Percentiles rank a stretch among this genome's conserved stretches.
phyloP scores from a whole-genome alignment of 2,888 invertebrate species.

The Cheiracanthium punctorium region DNA sequence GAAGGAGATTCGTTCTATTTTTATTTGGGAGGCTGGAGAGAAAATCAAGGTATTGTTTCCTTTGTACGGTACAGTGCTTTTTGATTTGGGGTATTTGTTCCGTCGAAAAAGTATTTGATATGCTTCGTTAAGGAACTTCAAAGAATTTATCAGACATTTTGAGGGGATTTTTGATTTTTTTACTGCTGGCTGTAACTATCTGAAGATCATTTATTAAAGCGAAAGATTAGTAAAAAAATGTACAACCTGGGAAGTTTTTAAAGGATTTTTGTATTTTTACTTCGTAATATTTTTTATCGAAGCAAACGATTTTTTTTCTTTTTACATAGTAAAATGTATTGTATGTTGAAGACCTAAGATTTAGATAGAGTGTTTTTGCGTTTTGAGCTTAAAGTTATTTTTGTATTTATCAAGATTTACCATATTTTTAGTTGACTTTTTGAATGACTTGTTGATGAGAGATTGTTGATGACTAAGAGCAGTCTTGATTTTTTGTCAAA shows the following conservation, averaged over 20 bases:
- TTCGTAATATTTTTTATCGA: background rate
- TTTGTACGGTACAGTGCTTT: slow-evolving; percentile 10
- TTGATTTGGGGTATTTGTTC: background rate
- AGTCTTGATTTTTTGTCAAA: no score
- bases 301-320: no score
- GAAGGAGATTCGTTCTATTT: background rate
- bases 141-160: background rate
- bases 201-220: background rate
- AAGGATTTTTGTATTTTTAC: background rate
- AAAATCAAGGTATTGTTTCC: slow-evolving; percentile 10
- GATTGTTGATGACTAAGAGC: no score
- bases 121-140: background rate
- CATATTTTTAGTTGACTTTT: no score
- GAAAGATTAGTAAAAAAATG: background rate
- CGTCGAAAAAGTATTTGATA: slow-evolving; percentile 9
- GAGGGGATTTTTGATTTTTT: background rate
- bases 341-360: no score
- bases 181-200: background rate
- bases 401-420: no score
- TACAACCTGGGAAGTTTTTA: background rate
- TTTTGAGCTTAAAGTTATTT: no score
- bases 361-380: no score
- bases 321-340: no score
- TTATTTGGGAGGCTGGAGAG: background rate
- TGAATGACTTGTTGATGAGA: no score